phyloP scores from a whole-genome alignment of 2,113 vertebrate species.

The Epinephelus cyanopodus region DNA sequence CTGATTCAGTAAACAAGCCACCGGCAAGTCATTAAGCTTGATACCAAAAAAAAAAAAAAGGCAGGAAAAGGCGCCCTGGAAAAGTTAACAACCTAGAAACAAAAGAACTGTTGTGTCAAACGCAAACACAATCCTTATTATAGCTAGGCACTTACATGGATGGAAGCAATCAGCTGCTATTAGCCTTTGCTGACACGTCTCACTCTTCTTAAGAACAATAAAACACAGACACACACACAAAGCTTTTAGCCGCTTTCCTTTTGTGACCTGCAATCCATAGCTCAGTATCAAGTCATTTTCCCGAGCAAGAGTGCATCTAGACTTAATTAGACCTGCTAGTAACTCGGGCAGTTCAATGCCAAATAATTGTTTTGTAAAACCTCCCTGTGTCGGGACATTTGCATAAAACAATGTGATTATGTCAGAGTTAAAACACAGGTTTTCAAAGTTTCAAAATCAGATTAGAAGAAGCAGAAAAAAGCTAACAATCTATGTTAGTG shows the following conservation, averaged over 20 bases:
- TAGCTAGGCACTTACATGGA: conserved; percentile 59
- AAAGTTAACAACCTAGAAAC: conserved; percentile 80
- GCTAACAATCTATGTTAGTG: neutral
- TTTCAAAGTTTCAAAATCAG: conserved; percentile 13
- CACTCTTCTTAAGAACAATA: conserved; percentile 63
- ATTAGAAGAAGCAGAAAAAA: neutral
- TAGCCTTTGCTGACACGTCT: conserved; percentile 68
- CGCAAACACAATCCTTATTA: conserved; percentile 62
- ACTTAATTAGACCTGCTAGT: conserved; percentile 55
- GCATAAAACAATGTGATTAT: conserved; percentile 42
- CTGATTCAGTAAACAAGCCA: conserved; percentile 74
- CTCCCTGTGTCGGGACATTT: conserved; percentile 38
- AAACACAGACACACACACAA: conserved; percentile 41
- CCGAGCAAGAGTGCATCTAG: conserved; percentile 46
- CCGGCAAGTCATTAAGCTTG: conserved; percentile 66
- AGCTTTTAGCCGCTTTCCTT: conserved; percentile 46
- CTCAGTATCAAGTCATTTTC: conserved; percentile 41
- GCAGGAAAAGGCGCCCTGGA: conserved; percentile 64
- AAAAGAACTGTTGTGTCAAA: conserved; percentile 77
- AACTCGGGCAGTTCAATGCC: conserved; percentile 39
- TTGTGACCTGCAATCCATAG: conserved; percentile 43
- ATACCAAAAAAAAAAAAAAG: conserved; percentile 41
- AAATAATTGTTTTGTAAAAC: conserved; percentile 50
- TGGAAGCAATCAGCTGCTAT: conserved; percentile 79
- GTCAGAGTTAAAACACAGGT: conserved; percentile 2